A percentile compares a stretch with the other conserved stretches of the same genome.
These are phyloP conservation scores for Aphaenogaster ashmeadi DNA, from an alignment of 1,140 invertebrate species.

Conservation along the genomic window DNA sequence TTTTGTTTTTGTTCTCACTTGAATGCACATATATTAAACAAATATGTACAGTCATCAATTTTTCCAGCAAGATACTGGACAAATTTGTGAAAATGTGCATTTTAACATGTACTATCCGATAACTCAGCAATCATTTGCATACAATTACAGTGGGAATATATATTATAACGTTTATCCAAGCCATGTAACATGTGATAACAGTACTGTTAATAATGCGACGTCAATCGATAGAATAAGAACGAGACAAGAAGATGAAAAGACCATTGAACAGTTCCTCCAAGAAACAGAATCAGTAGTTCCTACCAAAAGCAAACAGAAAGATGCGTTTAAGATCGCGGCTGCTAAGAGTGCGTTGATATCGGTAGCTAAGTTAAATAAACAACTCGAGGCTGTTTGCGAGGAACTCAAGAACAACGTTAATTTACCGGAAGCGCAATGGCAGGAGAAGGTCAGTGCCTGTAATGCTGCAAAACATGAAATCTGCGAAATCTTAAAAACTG, in stretches of 20 bases:
- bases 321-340: constrained; percentile 79
- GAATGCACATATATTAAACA: neutral
- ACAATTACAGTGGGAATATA: constrained; percentile 57
- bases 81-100: constrained; percentile 32
- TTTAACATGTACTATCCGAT: constrained; percentile 56
- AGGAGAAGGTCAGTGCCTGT: constrained; percentile 84
- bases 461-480: constrained; percentile 85
- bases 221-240: constrained; percentile 54
- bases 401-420: constrained; percentile 84
- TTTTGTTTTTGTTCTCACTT: constrained; percentile 16
- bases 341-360: constrained; percentile 81
- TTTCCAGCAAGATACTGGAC: constrained; percentile 15
- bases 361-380: constrained; percentile 80
- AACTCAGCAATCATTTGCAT: constrained; percentile 41
- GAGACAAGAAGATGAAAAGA: constrained; percentile 73
- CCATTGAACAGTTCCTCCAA: constrained; percentile 78
- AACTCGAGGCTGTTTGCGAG: constrained; percentile 85
- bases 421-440: constrained; percentile 88
- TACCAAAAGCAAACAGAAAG: constrained; percentile 44
- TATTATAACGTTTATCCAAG: constrained; percentile 64
- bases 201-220: constrained; percentile 37
- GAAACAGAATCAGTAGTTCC: constrained; percentile 27
- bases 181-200: constrained; percentile 48
- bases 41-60: constrained; percentile 66
- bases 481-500: constrained; percentile 81